Evolutionary conservation across 2,113 vertebrate species (phyloP).

Genomic region (Numenius arquata): DNA sequence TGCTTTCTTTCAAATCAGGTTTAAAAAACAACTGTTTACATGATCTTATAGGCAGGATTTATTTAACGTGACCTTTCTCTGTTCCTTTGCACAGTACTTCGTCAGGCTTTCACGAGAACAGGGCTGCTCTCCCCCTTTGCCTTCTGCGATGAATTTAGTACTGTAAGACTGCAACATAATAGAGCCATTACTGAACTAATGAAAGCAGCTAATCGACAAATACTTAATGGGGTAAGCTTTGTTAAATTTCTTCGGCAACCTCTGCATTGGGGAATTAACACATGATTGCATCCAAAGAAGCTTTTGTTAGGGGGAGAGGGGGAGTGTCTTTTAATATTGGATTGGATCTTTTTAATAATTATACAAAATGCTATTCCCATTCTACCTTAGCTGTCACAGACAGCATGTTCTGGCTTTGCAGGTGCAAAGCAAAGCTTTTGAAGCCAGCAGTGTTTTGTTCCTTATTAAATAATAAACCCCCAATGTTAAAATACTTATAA

Average conservation of each 20-base stretch:
- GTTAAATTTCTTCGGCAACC: background rate
- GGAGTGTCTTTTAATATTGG: background rate
- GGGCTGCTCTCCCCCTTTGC: constrained; percentile 91
- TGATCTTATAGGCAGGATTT: background rate
- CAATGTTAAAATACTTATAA: background rate
- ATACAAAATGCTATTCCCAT: background rate
- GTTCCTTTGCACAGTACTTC: constrained; percentile 79
- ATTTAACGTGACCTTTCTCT: background rate
- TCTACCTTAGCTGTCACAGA: background rate
- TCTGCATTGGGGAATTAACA: background rate
- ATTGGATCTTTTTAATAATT: background rate
- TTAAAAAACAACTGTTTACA: background rate
- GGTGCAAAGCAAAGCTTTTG: background rate
- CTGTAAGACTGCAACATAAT: constrained; percentile 91
- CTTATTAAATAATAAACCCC: background rate
- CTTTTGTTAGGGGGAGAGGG: background rate
- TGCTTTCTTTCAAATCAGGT: background rate
- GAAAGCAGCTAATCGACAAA: constrained; percentile 73
- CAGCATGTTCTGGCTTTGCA: background rate
- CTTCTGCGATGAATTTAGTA: constrained; percentile 94
- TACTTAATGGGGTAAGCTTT: constrained; percentile 69
- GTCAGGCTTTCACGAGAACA: constrained; percentile 87
- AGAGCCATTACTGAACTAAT: constrained; percentile 90
- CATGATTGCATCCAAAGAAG: background rate
- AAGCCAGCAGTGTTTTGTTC: background rate